A percentile compares a stretch with the other conserved stretches of the same genome.
phyloP scores from a whole-genome alignment of 2,888 invertebrate species.

The Drosophila greeni region DNA sequence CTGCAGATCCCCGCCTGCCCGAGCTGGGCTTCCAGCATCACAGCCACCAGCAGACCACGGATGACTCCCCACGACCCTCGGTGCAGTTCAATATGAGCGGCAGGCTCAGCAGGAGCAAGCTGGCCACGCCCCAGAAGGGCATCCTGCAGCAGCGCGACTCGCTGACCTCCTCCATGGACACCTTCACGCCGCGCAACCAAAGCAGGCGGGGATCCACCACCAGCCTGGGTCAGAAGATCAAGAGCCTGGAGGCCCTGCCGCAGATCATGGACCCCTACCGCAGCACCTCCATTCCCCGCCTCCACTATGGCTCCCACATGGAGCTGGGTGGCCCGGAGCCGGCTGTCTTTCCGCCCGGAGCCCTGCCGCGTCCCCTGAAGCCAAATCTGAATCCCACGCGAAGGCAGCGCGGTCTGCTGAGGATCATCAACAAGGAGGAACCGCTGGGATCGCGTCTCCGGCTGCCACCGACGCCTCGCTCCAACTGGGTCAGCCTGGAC shows the following conservation, averaged over 20 bases:
- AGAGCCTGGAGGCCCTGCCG: constrained; percentile 75
- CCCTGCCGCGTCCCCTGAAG: constrained; percentile 67
- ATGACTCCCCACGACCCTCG: constrained; percentile 77
- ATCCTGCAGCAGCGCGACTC: constrained; percentile 76
- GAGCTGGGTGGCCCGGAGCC: constrained; percentile 65
- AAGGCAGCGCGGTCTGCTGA: constrained; percentile 75
- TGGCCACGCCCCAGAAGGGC: constrained; percentile 71
- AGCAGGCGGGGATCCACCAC: constrained; percentile 46
- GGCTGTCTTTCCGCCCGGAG: constrained; percentile 67
- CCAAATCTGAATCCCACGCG: constrained; percentile 77
- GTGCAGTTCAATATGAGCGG: constrained; percentile 78
- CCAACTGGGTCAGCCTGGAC: constrained; percentile 76
- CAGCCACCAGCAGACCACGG: constrained; percentile 41
- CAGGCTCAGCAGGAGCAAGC: constrained; percentile 67
- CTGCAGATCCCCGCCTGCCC: constrained; percentile 56
- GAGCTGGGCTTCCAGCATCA: constrained; percentile 28
- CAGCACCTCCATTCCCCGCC: constrained; percentile 71
- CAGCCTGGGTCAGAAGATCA: constrained; percentile 54
- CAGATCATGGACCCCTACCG: constrained; percentile 72
- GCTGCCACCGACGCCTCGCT: constrained; percentile 63
- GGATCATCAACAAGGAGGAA: constrained; percentile 73
- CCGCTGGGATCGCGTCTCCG: constrained; percentile 59
- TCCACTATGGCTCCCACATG: constrained; percentile 68
- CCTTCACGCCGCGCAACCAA: constrained; percentile 56
- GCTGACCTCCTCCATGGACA: constrained; percentile 71